Percentiles rank a stretch among this genome's conserved stretches.
Evolutionary conservation across 2,113 vertebrate genomes (phyloP).

Genomic region (Drymodes brunneopygia): DNA sequence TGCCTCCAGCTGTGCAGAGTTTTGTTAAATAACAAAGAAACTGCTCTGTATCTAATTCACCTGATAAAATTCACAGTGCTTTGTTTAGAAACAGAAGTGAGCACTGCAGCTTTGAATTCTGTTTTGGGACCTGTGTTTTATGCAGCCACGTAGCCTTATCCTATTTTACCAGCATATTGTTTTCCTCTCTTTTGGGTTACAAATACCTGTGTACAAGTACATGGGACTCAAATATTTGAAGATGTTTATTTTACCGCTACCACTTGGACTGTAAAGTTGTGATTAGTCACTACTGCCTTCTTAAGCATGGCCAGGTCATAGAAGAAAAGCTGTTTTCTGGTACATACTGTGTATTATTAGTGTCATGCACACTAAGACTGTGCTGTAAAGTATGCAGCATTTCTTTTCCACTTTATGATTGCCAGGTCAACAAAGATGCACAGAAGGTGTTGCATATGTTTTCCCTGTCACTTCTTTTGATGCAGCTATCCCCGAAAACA

Average conservation of each 20-base stretch:
- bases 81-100: neutral
- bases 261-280: neutral
- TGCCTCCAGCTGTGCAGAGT: neutral
- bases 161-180: neutral
- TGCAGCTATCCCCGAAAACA: neutral
- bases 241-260: neutral
- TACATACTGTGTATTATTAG: neutral
- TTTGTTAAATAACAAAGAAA: neutral
- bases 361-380: neutral
- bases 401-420: neutral
- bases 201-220: neutral
- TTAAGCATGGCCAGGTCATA: neutral
- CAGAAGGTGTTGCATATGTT: neutral
- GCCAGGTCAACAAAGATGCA: neutral
- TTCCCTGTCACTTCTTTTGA: neutral
- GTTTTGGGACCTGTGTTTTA: neutral
- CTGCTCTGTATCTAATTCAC: neutral
- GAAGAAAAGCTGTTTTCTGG: neutral
- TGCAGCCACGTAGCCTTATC: neutral
- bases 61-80: neutral
- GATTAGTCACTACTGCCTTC: neutral
- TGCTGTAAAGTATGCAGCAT: neutral
- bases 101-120: neutral
- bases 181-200: neutral
- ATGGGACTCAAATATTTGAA: neutral